These are phyloP conservation scores for Phasianus colchicus DNA, from an alignment of 2,113 vertebrate genomes.

Conservation along the genomic window DNA sequence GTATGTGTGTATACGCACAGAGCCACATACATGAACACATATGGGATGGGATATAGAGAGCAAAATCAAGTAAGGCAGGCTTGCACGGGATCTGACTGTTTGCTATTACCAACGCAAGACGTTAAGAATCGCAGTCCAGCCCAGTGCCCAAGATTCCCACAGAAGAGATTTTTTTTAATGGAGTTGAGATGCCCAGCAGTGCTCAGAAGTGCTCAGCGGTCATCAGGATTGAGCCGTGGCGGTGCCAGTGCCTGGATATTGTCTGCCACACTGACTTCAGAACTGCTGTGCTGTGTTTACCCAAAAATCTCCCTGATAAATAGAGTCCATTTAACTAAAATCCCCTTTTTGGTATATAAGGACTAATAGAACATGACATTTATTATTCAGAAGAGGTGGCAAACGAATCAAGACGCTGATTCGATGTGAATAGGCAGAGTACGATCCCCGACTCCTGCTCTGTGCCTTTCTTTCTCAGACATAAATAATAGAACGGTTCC, in stretches of 20 bases:
- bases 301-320: background rate
- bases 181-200: background rate
- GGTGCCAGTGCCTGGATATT: background rate
- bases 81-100: background rate
- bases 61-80: accelerated
- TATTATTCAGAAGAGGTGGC: background rate
- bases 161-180: background rate
- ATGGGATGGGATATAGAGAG: accelerated
- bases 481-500: conserved; percentile 45
- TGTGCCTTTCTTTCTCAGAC: background rate
- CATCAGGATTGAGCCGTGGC: accelerated
- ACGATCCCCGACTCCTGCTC: background rate
- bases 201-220: background rate
- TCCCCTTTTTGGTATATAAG: background rate
- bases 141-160: background rate
- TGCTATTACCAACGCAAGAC: accelerated
- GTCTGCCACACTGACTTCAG: accelerated
- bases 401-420: background rate
- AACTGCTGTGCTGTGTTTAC: background rate
- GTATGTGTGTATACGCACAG: too few relatives aligned
- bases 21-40: accelerated
- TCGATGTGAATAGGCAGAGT: background rate
- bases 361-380: background rate
- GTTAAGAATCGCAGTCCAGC: accelerated
- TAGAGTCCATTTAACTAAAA: background rate